phyloP scores from a whole-genome alignment of 2,888 invertebrate species.

The Iphiclides podalirius region DNA sequence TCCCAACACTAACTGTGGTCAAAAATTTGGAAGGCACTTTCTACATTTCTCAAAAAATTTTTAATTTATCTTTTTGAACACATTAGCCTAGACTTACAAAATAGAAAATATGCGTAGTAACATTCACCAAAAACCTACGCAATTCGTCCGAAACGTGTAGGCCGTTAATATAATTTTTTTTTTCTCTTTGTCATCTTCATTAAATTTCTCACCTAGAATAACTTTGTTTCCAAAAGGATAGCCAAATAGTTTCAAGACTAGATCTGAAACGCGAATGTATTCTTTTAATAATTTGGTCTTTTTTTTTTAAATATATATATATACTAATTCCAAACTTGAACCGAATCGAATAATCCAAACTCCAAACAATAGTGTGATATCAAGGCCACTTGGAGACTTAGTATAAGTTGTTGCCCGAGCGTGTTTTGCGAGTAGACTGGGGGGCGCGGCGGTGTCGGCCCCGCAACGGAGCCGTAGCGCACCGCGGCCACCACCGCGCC shows the following conservation, averaged over 20 bases:
- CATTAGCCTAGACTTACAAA: conserved; percentile 85
- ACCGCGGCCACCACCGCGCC: conserved; percentile 36
- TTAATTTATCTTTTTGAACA: conserved; percentile 84
- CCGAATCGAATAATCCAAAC: conserved; percentile 71
- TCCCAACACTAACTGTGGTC: conserved; percentile 82
- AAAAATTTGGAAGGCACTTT: conserved; percentile 90
- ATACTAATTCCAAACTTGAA: conserved; percentile 76
- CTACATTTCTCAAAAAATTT: conserved; percentile 82
- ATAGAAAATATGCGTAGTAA: conserved; percentile 80
- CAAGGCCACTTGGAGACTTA: conserved; percentile 80
- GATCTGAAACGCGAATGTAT: conserved; percentile 70
- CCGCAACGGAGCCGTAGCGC: conserved; percentile 22
- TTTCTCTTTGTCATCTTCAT: conserved; percentile 41
- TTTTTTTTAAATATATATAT: conserved; percentile 44
- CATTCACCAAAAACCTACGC: conserved; percentile 78
- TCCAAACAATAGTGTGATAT: conserved; percentile 76
- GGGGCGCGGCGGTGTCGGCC: conserved; percentile 35
- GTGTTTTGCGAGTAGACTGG: conserved; percentile 62
- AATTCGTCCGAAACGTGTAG: conserved; percentile 76
- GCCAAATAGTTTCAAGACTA: conserved; percentile 76
- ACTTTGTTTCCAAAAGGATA: conserved; percentile 76
- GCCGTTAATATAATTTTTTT: conserved; percentile 70
- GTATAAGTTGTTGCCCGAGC: conserved; percentile 58
- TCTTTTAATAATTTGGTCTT: conserved; percentile 71
- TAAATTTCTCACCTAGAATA: conserved; percentile 62